phyloP scores from a whole-genome alignment of 2,888 invertebrate genomes.

The Dexiosoma caninum region DNA sequence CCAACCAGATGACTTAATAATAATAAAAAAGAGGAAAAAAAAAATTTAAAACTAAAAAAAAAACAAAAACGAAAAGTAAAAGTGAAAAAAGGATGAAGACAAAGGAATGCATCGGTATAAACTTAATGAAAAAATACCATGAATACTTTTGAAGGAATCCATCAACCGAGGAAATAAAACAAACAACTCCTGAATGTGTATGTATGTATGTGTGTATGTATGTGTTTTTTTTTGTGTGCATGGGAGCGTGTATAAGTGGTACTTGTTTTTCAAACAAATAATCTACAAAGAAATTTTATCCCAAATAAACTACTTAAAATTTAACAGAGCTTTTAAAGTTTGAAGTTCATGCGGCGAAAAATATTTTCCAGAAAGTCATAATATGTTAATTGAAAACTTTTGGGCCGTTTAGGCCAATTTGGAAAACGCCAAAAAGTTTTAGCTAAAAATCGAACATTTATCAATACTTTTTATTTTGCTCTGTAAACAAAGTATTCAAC shows the following conservation, averaged over 20 bases:
- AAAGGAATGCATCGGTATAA: constrained; percentile 27
- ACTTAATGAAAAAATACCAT: constrained; percentile 49
- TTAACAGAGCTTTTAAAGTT: too few species aligned
- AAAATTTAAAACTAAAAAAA: too few species aligned
- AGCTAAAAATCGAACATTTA: too few species aligned
- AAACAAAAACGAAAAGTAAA: not conserved
- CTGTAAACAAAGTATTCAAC: too few species aligned
- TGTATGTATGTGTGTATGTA: not conserved
- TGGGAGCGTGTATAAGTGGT: not conserved
- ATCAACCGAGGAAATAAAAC: constrained; percentile 13
- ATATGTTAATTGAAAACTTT: too few species aligned
- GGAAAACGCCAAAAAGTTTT: too few species aligned
- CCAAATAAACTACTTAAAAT: too few species aligned
- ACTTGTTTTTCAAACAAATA: not conserved
- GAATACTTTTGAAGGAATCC: constrained; percentile 37
- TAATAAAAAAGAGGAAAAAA: not conserved
- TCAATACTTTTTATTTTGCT: too few species aligned
- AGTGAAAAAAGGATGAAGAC: not conserved
- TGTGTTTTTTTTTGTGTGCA: not conserved
- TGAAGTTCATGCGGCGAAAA: too few species aligned
- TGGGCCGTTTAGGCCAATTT: too few species aligned
- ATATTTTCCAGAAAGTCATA: too few species aligned
- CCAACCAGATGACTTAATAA: constrained; percentile 19
- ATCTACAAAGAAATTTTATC: not conserved
- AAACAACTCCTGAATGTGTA: not conserved